These are phyloP conservation scores for Bubo scandiacus DNA, from an alignment of 2,113 vertebrate species.

Conservation along the genomic window DNA sequence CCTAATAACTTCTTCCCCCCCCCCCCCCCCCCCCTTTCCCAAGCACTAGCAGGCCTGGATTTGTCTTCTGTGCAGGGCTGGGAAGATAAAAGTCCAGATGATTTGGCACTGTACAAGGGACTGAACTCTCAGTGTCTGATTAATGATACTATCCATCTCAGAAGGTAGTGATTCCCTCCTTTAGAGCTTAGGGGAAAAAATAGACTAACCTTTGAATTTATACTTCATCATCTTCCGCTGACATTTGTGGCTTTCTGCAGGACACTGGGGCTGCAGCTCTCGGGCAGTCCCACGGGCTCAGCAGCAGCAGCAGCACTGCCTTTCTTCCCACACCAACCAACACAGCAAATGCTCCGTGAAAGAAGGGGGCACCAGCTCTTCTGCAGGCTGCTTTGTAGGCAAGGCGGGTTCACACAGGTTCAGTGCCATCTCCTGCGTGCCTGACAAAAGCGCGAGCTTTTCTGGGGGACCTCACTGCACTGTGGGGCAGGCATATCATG, in stretches of 20 bases:
- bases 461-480: neutral
- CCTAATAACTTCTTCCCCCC: neutral
- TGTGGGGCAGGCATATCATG: rapidly evolving
- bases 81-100: constrained; percentile 27
- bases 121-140: constrained; percentile 30
- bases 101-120: neutral
- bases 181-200: neutral
- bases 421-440: rapidly evolving
- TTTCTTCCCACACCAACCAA: neutral
- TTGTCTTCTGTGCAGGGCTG: neutral
- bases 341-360: neutral
- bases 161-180: constrained; percentile 34
- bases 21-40: neutral
- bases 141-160: constrained; percentile 38
- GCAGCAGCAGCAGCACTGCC: neutral
- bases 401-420: neutral
- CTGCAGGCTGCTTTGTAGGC: neutral
- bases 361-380: neutral
- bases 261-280: neutral
- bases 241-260: constrained; percentile 13
- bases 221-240: constrained; percentile 1
- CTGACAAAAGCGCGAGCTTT: neutral
- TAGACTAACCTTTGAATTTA: constrained; percentile 41
- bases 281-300: neutral
- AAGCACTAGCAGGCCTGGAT: neutral